Conservation (phyloP, 2,888 invertebrate genomes). For the Yponomeuta plumbellus region DNA sequence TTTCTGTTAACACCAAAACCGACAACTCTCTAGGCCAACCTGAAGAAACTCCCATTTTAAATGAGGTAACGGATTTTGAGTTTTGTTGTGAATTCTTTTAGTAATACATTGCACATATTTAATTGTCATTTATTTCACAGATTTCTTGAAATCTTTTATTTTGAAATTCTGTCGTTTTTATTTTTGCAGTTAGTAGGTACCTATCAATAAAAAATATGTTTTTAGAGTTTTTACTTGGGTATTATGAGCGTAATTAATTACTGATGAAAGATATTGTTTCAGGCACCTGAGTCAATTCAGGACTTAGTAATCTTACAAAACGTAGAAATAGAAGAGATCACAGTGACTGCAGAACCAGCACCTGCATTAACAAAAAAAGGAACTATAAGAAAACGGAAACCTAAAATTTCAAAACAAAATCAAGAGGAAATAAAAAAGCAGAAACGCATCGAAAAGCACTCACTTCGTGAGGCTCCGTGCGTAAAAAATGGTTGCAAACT, state of each 20-base stretch:
- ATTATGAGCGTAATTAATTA: constrained; percentile 1
- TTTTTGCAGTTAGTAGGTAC: background rate
- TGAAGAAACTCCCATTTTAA: constrained; percentile 2
- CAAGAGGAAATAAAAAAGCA: too few species aligned
- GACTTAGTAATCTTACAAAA: background rate
- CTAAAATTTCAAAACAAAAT: too few species aligned
- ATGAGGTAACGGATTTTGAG: constrained; percentile 2
- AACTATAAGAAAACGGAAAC: too few species aligned
- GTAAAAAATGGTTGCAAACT: too few species aligned
- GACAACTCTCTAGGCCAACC: constrained; percentile 4
- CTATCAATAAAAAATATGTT: constrained; percentile 3
- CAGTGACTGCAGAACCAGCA: constrained; percentile 4
- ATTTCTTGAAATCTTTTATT: constrained; percentile 3
- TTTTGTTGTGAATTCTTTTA: constrained; percentile 2
- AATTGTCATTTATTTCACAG: constrained; percentile 3
- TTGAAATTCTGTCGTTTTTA: constrained; percentile 3
- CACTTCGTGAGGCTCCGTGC: too few species aligned
- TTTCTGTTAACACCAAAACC: constrained; percentile 3
- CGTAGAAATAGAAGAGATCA: constrained; percentile 4
- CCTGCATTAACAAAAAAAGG: background rate
- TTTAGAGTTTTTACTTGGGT: constrained; percentile 3
- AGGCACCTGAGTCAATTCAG: constrained; percentile 6
- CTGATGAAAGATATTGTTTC: constrained; percentile 3
- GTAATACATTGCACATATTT: background rate
- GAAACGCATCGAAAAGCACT: too few species aligned